These are phyloP conservation scores for Stercorarius parasiticus DNA, from an alignment of 2,113 vertebrate species.

Conservation along the genomic window DNA sequence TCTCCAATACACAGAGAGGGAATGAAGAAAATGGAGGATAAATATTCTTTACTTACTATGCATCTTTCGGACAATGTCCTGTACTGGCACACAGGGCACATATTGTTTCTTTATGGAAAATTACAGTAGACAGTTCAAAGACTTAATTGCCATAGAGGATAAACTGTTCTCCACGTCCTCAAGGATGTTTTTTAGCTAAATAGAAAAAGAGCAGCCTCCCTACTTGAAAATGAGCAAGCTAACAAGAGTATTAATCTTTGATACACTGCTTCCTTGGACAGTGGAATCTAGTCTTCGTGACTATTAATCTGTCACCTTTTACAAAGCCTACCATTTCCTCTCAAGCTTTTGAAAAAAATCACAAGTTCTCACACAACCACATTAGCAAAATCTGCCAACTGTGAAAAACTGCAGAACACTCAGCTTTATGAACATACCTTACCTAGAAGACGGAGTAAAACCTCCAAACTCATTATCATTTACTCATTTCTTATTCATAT, in stretches of 20 bases:
- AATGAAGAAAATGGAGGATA: not conserved
- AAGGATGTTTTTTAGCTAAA: not conserved
- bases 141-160: not conserved
- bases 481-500: slow-evolving; percentile 30
- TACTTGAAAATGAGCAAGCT: slow-evolving; percentile 13
- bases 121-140: not conserved
- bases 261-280: slow-evolving; percentile 14
- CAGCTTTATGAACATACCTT: slow-evolving; percentile 42
- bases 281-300: slow-evolving; percentile 9
- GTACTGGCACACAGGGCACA: not conserved
- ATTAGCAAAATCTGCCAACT: slow-evolving; percentile 52
- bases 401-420: slow-evolving; percentile 32
- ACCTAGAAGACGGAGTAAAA: slow-evolving; percentile 21
- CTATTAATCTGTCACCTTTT: slow-evolving; percentile 36
- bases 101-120: not conserved
- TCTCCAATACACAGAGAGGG: not conserved
- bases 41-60: not conserved
- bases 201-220: not conserved
- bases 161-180: not conserved
- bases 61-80: not conserved
- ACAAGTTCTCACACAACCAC: slow-evolving; percentile 39
- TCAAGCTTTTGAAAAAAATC: slow-evolving; percentile 38
- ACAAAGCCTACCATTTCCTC: slow-evolving; percentile 28
- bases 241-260: not conserved
- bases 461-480: slow-evolving; percentile 10